A percentile compares a stretch with the other conserved stretches of the same genome.
Evolutionary conservation across 2,113 vertebrate species (phyloP).

Genomic region (Oncorhynchus kisutch): DNA sequence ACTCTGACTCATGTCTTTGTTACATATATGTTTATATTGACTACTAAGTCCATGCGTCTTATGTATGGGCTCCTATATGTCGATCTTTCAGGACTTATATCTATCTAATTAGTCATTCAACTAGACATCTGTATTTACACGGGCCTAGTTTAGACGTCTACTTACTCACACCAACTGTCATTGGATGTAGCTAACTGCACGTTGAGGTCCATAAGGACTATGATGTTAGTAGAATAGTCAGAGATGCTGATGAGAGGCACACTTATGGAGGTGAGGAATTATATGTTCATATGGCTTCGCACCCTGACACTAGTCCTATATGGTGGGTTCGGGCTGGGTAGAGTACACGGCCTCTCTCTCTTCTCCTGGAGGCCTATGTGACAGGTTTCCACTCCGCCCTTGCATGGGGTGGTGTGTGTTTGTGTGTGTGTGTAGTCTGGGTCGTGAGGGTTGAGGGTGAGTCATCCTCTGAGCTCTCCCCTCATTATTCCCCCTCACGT

Average conservation of each 20-base stretch:
- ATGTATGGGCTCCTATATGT: no score
- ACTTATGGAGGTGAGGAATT: conserved; percentile 52
- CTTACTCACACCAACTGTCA: no score
- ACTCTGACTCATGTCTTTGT: not conserved
- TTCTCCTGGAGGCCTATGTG: not conserved
- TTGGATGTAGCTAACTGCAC: not conserved
- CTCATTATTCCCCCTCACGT: conserved; percentile 7
- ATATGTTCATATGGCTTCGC: not conserved
- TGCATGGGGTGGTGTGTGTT: not conserved
- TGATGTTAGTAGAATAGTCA: not conserved
- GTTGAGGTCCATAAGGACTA: not conserved
- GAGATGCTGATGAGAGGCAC: not conserved
- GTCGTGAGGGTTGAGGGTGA: not conserved
- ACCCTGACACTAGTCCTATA: not conserved
- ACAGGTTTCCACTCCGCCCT: not conserved
- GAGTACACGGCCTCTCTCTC: not conserved
- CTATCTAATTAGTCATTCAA: no score
- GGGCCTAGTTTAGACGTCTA: no score
- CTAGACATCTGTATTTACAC: no score
- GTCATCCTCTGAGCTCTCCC: conserved; percentile 2
- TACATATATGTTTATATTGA: no score
- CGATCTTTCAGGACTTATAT: no score
- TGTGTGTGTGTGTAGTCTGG: not conserved
- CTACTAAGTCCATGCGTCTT: no score
- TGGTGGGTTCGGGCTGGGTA: not conserved